Base-by-base conservation (phyloP, 2,888 invertebrate genomes). In the Hololepta plana region DNA sequence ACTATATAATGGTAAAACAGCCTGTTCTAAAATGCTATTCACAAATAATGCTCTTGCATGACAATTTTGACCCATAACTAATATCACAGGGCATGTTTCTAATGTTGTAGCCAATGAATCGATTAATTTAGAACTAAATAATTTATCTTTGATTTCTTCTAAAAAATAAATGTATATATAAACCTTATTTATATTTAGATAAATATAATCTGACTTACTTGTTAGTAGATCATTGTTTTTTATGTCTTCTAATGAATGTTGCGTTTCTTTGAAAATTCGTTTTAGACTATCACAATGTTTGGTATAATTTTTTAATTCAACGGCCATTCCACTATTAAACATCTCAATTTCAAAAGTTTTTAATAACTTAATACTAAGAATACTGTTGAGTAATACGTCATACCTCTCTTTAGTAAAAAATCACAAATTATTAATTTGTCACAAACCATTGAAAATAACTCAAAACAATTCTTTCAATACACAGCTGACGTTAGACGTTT, bases 61-160 rank as follows among this genome's bases (percentile, higher is more conserved):
- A n/a, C 64, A 62, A 28, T 64, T 68, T 38, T 71, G 72, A 14
- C 84, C 84, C 32, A 79, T 57, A 7, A 84, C 51, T n/a, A 84
- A 62, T 25, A 84, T 57, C 6, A 72, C 69, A 0, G 75, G 71
- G n/a, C 62, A 36, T 29, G 42, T 42, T 25, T 52, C 48, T 12
- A 53, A 37, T 29, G 47, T 45, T 20, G 39, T 38, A 22, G 42
- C 38, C 15, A 55, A 35, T 21, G 42, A 36, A 24, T 46, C 43
- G 24, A 50, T 38, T 10, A 43, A 41, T 26, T 46, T 44, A 29
- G 42, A 37, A 26, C 41, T 45, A 24, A 46, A 34, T 22, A 51
- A 38, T 33, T 50, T 47, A 28, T 46, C 46, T 35, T 46, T 51
- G 24, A 52, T 41, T 32, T 52, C 49, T 31, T 41, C 55, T 53